phyloP scores from a whole-genome alignment of 2,888 invertebrate species.

The Patella ulyssiponensis region DNA sequence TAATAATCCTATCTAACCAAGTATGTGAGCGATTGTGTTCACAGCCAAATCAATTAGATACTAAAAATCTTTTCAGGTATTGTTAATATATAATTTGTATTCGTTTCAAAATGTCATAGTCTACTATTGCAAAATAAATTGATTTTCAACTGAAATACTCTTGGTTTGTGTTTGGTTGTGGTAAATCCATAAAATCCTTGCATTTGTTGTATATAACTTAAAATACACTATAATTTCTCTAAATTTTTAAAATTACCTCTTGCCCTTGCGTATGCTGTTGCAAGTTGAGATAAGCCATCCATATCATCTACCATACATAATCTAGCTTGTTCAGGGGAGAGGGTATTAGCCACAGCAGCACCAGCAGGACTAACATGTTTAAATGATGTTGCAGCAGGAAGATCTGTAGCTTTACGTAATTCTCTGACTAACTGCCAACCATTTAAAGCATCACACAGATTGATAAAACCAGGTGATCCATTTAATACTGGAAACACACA shows the following conservation, averaged over 20 bases:
- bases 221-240: not conserved
- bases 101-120: no score
- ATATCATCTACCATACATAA: conserved; percentile 88
- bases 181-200: no score
- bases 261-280: conserved; percentile 94
- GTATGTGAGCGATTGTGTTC: no score
- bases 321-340: conserved; percentile 83
- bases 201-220: no score
- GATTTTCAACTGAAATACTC: no score
- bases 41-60: no score
- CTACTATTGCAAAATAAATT: no score
- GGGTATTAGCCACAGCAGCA: conserved; percentile 90
- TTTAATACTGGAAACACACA: conserved; percentile 80
- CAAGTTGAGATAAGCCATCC: conserved; percentile 82
- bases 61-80: no score
- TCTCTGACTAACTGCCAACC: conserved; percentile 97
- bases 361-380: conserved; percentile 98
- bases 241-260: conserved; percentile 76
- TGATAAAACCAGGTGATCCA: conserved; percentile 97
- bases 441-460: conserved; percentile 96
- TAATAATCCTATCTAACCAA: no score
- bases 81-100: no score
- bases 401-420: conserved; percentile 82
- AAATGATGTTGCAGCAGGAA: conserved; percentile 93
- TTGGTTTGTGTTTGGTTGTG: no score